phyloP scores from a whole-genome alignment of 2,797 vertebrate species.

The Platyrinchus mystaceus region DNA sequence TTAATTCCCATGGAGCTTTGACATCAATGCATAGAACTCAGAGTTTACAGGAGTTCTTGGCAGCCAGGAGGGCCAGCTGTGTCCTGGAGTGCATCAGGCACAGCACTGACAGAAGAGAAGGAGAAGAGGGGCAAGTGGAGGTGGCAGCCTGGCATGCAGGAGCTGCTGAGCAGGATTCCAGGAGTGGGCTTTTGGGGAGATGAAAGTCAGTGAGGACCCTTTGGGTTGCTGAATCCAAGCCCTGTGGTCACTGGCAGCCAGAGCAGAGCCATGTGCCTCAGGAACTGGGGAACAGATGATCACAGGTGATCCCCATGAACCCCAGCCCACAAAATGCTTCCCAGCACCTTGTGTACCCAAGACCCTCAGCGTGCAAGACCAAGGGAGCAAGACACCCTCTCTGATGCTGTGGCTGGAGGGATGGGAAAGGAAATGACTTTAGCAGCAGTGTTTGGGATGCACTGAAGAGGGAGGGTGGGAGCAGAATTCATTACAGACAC shows the following conservation, averaged over 20 bases:
- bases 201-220: background rate
- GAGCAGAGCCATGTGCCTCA: background rate
- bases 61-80: background rate
- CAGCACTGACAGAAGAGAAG: background rate
- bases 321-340: background rate
- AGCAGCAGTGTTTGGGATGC: background rate
- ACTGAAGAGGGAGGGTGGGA: background rate
- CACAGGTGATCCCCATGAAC: background rate
- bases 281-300: background rate
- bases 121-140: background rate
- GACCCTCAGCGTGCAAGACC: background rate
- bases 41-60: background rate
- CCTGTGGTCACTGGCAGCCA: background rate
- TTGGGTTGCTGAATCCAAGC: background rate
- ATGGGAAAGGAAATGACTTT: background rate
- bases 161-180: background rate
- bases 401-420: background rate
- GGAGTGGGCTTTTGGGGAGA: background rate
- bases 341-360: background rate
- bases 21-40: background rate
- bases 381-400: background rate
- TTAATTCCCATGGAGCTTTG: background rate
- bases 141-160: background rate
- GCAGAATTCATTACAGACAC: background rate
- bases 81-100: background rate